phyloP scores from a whole-genome alignment of 1,140 invertebrate species.

The Aporrectodea caliginosa region DNA sequence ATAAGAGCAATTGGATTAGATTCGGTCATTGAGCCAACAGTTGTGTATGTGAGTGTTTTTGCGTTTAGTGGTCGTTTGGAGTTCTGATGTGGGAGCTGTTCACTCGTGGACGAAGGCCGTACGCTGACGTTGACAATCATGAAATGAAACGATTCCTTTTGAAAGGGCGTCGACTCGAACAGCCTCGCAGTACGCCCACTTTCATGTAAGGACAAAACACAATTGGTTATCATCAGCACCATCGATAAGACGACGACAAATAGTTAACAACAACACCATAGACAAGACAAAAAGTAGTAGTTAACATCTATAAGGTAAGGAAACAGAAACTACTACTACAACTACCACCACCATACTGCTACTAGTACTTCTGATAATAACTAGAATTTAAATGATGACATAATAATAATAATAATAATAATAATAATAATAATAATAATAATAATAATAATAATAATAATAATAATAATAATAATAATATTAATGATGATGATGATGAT shows the following conservation, averaged over 20 bases:
- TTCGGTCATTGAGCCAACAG: neutral
- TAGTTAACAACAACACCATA: neutral
- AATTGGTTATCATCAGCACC: neutral
- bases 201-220: neutral
- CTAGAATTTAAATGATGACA: too few relatives aligned
- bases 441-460: too few relatives aligned
- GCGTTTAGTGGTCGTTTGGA: slow-evolving; percentile 23
- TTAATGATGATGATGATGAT: too few relatives aligned
- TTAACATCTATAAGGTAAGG: neutral
- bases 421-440: too few relatives aligned
- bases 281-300: neutral
- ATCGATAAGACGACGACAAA: neutral
- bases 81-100: slow-evolving; percentile 23
- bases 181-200: neutral
- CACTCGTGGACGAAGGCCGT: slow-evolving; percentile 10
- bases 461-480: too few relatives aligned
- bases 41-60: neutral
- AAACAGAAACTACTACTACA: too few relatives aligned
- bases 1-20: neutral
- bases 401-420: too few relatives aligned
- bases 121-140: neutral
- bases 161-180: neutral
- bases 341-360: too few relatives aligned
- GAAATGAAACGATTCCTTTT: slow-evolving; percentile 5
- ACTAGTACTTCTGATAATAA: too few relatives aligned